These are phyloP conservation scores for Pristis pectinata DNA, from an alignment of 2,797 vertebrate species.

Conservation along the genomic window DNA sequence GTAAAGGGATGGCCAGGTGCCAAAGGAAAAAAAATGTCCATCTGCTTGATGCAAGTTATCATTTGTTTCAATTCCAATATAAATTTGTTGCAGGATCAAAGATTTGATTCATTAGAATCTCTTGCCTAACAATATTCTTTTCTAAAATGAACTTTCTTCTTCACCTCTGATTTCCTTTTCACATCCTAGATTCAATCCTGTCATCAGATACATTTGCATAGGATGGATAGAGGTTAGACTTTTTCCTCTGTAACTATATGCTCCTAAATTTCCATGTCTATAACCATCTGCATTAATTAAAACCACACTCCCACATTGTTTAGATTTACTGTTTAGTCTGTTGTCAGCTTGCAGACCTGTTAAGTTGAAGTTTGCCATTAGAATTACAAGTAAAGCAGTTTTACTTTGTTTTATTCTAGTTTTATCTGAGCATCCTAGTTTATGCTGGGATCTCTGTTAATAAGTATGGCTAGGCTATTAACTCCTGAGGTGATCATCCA, in stretches of 20 bases:
- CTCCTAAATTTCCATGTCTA: not conserved
- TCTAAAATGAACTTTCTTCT: not conserved
- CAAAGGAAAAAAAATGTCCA: slow-evolving; percentile 25
- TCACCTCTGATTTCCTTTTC: not conserved
- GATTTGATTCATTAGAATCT: slow-evolving; percentile 25
- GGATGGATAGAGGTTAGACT: not conserved
- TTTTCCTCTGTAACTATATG: not conserved
- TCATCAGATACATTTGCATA: not conserved
- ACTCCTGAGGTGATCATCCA: not conserved
- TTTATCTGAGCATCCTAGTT: not conserved
- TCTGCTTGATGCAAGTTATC: slow-evolving; percentile 35
- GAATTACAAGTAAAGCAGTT: not conserved
- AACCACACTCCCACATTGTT: not conserved
- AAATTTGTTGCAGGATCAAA: slow-evolving; percentile 23
- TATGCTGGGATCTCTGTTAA: not conserved
- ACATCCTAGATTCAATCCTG: not conserved
- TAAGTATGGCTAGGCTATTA: not conserved
- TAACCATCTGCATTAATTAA: not conserved
- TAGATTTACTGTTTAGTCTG: not conserved
- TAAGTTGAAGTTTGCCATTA: not conserved
- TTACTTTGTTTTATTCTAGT: not conserved
- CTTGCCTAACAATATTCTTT: slow-evolving; percentile 25
- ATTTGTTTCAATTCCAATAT: slow-evolving; percentile 36
- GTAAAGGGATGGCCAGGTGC: slow-evolving; percentile 28
- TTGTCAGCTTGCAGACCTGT: not conserved